These are phyloP conservation scores for Drosophila tsacasi DNA, from an alignment of 1,140 invertebrate genomes.

Conservation along the genomic window DNA sequence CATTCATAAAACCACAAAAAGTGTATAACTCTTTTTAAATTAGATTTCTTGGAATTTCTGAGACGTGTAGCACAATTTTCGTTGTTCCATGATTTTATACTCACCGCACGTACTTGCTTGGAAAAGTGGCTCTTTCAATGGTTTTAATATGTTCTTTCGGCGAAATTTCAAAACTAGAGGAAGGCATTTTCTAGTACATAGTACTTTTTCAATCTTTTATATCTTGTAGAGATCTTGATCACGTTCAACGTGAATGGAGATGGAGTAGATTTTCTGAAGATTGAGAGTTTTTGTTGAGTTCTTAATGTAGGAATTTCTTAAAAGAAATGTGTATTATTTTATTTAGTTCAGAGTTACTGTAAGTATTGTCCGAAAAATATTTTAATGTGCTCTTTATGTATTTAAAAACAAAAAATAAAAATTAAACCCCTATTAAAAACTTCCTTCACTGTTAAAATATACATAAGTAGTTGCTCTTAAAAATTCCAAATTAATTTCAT, in stretches of 20 bases:
- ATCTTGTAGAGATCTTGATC: constrained; percentile 61
- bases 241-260: constrained; percentile 39
- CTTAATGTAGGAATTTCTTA: background rate
- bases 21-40: constrained; percentile 66
- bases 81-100: constrained; percentile 22
- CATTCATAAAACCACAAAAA: constrained; percentile 67
- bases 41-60: constrained; percentile 59
- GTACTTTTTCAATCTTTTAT: constrained; percentile 35
- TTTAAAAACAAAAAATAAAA: no score
- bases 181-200: constrained; percentile 57
- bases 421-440: background rate
- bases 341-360: background rate
- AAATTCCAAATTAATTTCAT: background rate
- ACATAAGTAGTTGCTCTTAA: no score
- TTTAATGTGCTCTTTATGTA: no score
- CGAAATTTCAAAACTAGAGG: constrained; percentile 57
- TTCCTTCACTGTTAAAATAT: background rate
- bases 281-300: background rate
- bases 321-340: background rate
- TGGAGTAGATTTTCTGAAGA: constrained; percentile 1
- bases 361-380: background rate
- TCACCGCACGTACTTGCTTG: constrained; percentile 61
- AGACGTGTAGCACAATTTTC: constrained; percentile 66
- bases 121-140: constrained; percentile 56
- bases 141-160: constrained; percentile 51